phyloP scores from a whole-genome alignment of 2,888 invertebrate species.

The Acanthosepion lycidas region DNA sequence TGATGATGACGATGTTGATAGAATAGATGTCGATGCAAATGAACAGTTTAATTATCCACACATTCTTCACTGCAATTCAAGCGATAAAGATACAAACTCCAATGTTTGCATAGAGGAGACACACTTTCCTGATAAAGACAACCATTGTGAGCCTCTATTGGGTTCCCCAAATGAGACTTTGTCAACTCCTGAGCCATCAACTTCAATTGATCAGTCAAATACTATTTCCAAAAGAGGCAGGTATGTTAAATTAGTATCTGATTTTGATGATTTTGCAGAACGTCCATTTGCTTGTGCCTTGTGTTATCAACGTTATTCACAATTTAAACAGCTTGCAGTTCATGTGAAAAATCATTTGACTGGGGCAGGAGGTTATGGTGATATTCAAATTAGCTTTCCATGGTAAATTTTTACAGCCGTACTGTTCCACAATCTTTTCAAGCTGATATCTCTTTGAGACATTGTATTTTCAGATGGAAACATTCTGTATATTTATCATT shows the following conservation, averaged over 20 bases:
- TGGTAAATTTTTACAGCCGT: background rate
- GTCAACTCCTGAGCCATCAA: background rate
- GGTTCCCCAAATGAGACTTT: background rate
- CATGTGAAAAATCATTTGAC: conserved; percentile 44
- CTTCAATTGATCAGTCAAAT: background rate
- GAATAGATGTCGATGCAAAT: background rate
- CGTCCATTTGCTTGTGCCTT: conserved; percentile 46
- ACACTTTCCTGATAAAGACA: background rate
- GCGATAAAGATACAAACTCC: background rate
- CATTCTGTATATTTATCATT: no score
- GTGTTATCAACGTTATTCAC: conserved; percentile 41
- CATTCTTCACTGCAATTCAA: background rate
- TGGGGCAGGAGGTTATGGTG: conserved; percentile 5
- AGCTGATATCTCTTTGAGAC: no score
- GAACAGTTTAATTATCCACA: background rate
- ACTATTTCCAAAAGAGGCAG: background rate
- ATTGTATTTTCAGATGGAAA: no score
- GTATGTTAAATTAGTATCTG: conserved; percentile 24
- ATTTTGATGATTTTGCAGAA: conserved; percentile 46
- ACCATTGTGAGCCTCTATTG: background rate
- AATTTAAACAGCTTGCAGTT: background rate
- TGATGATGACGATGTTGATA: background rate
- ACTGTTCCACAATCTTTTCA: no score
- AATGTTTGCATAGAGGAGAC: background rate
- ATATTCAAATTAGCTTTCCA: background rate